Evolutionary conservation across 2,797 vertebrate species (phyloP).

Genomic region (Muraenolepis orangiensis): DNA sequence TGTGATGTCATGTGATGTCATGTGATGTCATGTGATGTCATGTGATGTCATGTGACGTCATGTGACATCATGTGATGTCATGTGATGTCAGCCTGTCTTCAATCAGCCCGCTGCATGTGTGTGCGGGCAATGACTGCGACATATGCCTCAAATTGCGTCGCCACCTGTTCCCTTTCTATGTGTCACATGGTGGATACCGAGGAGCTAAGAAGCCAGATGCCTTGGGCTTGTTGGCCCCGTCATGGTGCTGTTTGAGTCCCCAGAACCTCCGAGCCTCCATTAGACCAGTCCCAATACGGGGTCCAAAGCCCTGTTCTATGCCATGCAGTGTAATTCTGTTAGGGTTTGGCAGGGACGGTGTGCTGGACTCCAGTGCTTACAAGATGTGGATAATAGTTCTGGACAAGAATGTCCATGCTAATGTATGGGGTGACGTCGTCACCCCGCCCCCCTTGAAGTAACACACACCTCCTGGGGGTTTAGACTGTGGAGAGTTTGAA

Average conservation of each 20-base stretch:
- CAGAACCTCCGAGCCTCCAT: conserved; percentile 28
- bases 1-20: too few species aligned
- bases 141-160: conserved; percentile 4
- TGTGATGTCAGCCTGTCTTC: conserved; percentile 18
- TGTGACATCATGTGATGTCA: too few species aligned
- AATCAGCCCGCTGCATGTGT: conserved; percentile 28
- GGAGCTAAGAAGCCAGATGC: conserved; percentile 24
- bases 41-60: too few species aligned
- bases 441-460: background rate
- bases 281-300: conserved; percentile 36
- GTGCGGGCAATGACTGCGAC: background rate
- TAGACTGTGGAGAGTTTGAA: background rate
- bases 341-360: conserved; percentile 21
- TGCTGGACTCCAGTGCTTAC: conserved; percentile 27
- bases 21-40: too few species aligned
- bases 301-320: conserved; percentile 18
- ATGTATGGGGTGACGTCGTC: too few species aligned
- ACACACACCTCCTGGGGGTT: background rate
- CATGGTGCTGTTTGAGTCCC: conserved; percentile 27
- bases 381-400: conserved; percentile 8
- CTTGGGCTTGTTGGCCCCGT: conserved; percentile 20
- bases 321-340: conserved; percentile 23
- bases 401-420: background rate
- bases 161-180: conserved; percentile 45
- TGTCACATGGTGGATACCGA: conserved; percentile 26